Conservation (phyloP, 2,113 vertebrate genomes). For the Puma concolor region DNA sequence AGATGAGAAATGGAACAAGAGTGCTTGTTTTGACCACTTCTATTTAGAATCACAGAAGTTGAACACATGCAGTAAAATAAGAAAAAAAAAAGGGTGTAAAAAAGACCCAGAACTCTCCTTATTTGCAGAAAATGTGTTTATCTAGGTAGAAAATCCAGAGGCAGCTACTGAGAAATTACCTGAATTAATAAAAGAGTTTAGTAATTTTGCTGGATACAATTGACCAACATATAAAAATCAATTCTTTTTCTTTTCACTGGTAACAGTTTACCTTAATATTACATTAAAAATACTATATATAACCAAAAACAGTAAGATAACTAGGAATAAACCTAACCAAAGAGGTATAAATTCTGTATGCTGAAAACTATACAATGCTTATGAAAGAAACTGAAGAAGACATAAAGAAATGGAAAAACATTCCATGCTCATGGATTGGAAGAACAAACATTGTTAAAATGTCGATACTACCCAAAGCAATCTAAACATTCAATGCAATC, state of each 20-base stretch:
- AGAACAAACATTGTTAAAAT: too few species aligned
- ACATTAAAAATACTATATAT: neutral
- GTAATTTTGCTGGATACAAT: neutral
- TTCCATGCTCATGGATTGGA: too few species aligned
- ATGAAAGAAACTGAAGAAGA: too few species aligned
- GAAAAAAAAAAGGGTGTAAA: neutral
- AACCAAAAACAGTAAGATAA: too few species aligned
- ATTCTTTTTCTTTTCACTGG: neutral
- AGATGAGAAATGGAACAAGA: neutral
- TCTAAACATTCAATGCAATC: too few species aligned
- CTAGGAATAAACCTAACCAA: too few species aligned
- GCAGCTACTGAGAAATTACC: slow-evolving; percentile 11
- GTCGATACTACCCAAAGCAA: too few species aligned
- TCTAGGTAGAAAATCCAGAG: neutral
- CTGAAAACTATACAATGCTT: too few species aligned
- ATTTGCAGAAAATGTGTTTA: slow-evolving; percentile 14
- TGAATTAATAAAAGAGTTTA: slow-evolving; percentile 6
- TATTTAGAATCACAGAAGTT: neutral
- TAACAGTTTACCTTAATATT: slow-evolving; percentile 4
- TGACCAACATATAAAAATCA: slow-evolving; percentile 6
- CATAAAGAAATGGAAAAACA: too few species aligned
- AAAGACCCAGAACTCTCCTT: neutral
- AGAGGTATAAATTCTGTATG: too few species aligned
- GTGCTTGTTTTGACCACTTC: neutral
- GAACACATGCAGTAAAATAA: neutral